Percentiles rank a stretch among this genome's conserved stretches.
These are phyloP conservation scores for Ricordea florida DNA, from an alignment of 92 coral and sea anemone species.

Conservation along the genomic window DNA sequence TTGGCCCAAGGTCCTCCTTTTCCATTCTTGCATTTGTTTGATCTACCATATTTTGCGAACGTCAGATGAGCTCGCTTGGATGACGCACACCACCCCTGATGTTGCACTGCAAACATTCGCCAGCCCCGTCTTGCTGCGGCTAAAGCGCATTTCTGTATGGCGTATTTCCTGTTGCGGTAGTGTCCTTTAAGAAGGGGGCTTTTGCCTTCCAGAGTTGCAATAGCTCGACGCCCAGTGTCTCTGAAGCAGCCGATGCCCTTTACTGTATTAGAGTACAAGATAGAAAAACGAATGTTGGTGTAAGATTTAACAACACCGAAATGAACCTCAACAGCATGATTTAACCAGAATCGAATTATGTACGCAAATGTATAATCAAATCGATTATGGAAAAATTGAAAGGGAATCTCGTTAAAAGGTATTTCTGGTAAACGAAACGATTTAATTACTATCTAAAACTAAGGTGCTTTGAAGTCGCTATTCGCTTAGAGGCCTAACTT, in stretches of 20 bases:
- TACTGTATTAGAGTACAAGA: neutral
- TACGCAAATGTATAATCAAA: too few species aligned
- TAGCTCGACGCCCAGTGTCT: slow-evolving; percentile 31
- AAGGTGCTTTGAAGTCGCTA: too few species aligned
- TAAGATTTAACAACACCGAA: too few species aligned
- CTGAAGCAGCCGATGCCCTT: slow-evolving; percentile 21
- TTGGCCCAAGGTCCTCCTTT: slow-evolving; percentile 65
- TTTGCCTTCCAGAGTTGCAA: slow-evolving; percentile 24
- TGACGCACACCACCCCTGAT: slow-evolving; percentile 60
- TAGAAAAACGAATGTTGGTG: too few species aligned
- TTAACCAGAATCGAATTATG: too few species aligned
- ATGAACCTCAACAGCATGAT: too few species aligned
- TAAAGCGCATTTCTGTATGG: slow-evolving; percentile 15
- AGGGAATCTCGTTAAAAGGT: too few species aligned
- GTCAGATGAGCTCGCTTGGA: slow-evolving; percentile 54
- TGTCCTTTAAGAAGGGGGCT: slow-evolving; percentile 4
- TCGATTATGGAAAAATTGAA: too few species aligned
- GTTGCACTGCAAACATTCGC: slow-evolving; percentile 50
- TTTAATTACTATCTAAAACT: too few species aligned
- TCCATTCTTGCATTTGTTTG: slow-evolving; percentile 56
- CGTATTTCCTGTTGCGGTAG: slow-evolving; percentile 9
- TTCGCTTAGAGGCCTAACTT: too few species aligned
- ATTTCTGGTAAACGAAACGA: too few species aligned
- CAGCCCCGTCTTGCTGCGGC: slow-evolving; percentile 24
- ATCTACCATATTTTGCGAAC: slow-evolving; percentile 45